A percentile compares a stretch with the other conserved stretches of the same genome.
phyloP scores from a whole-genome alignment of 2,888 invertebrate genomes.

The Philhelius pedissequus region DNA sequence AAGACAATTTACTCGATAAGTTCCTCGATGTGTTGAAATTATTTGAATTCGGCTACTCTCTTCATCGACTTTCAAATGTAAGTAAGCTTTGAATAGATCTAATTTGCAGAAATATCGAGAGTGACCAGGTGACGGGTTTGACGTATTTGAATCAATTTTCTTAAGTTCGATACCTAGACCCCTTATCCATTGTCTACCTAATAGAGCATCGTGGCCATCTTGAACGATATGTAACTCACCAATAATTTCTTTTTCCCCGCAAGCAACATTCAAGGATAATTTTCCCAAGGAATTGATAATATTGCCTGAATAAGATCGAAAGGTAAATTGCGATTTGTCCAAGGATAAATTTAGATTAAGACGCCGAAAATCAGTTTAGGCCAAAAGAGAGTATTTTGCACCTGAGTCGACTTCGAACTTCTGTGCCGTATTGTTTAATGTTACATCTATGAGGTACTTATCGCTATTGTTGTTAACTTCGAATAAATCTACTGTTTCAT shows the following conservation, averaged over 20 bases:
- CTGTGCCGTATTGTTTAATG: background rate
- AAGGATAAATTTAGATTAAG: no score
- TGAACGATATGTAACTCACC: no score
- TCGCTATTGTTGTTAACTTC: background rate
- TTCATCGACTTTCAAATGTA: background rate
- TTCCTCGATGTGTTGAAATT: conserved; percentile 42
- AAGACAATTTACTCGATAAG: conserved; percentile 36
- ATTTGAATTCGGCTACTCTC: background rate
- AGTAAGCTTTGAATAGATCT: conserved; percentile 47
- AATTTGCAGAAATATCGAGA: conserved; percentile 70
- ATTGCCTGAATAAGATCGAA: no score
- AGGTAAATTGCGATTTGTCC: no score
- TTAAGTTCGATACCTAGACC: no score
- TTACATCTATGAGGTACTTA: background rate
- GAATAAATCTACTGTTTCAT: background rate
- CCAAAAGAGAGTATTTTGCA: background rate
- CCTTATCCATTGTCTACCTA: no score
- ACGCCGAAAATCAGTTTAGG: background rate
- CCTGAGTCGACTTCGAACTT: background rate
- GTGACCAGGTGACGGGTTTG: no score
- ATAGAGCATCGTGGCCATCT: no score
- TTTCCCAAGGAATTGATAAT: background rate
- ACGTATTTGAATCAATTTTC: no score
- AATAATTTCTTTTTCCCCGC: no score
- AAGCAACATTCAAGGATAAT: background rate